phyloP scores from a whole-genome alignment of 1,140 invertebrate genomes.

The Prorops nasuta region DNA sequence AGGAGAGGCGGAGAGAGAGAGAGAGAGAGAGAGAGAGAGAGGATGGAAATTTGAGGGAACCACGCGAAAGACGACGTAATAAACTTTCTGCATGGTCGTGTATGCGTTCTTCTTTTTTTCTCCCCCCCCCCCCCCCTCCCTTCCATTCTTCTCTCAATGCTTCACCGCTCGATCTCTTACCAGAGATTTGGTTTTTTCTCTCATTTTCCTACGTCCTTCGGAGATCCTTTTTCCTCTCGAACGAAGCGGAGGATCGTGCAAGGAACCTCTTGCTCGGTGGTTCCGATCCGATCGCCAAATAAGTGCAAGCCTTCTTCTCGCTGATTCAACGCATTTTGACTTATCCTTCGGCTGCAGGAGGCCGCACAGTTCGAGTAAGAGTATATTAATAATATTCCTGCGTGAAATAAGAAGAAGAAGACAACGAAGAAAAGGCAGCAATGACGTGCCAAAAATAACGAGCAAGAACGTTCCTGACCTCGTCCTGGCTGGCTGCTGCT shows the following conservation, averaged over 20 bases:
- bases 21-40: neutral
- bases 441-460: slow-evolving; percentile 28
- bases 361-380: neutral
- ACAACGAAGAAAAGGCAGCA: too few species aligned
- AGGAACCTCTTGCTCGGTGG: too few species aligned
- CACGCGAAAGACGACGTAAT: neutral
- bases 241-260: too few species aligned
- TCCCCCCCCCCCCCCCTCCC: neutral
- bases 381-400: slow-evolving; percentile 26
- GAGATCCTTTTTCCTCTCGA: too few species aligned
- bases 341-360: slow-evolving; percentile 14
- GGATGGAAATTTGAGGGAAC: neutral
- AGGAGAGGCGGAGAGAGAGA: neutral
- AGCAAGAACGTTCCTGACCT: slow-evolving; percentile 35
- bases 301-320: too few species aligned
- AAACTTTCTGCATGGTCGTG: too few species aligned
- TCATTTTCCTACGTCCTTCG: too few species aligned
- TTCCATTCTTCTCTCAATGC: neutral
- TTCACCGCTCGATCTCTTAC: neutral
- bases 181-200: too few species aligned
- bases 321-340: slow-evolving; percentile 10
- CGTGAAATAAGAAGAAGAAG: slow-evolving; percentile 20
- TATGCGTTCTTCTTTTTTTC: too few species aligned
- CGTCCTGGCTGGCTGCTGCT: slow-evolving; percentile 25
- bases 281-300: too few species aligned